A percentile compares a stretch with the other conserved stretches of the same genome.
Conservation (phyloP, 2,888 invertebrate genomes). For the Dendrolimus pini region DNA sequence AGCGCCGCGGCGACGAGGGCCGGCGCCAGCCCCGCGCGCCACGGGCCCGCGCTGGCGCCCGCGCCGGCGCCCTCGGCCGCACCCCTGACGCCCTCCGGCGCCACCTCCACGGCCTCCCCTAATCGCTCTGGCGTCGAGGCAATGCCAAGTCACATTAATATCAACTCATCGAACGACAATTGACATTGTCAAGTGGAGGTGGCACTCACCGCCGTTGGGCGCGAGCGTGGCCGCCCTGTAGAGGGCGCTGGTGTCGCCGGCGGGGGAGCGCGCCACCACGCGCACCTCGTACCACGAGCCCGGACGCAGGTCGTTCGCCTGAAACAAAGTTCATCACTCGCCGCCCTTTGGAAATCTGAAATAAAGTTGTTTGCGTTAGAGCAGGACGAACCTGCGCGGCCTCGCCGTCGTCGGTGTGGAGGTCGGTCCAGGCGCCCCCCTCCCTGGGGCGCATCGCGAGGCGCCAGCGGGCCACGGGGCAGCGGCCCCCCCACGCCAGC, state of each 20-base stretch:
- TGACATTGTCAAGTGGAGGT: too few species aligned
- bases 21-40: constrained; percentile 27
- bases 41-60: constrained; percentile 14
- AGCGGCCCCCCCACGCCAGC: constrained; percentile 84
- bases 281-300: constrained; percentile 78
- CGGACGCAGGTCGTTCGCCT: constrained; percentile 66
- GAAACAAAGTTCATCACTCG: constrained; percentile 10
- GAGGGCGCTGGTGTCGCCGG: constrained; percentile 70
- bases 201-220: constrained; percentile 57
- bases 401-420: constrained; percentile 34
- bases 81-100: constrained; percentile 16
- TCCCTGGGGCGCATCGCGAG: constrained; percentile 65
- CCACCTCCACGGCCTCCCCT: constrained; percentile 40
- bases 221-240: constrained; percentile 75
- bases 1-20: constrained; percentile 31
- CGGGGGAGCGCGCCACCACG: constrained; percentile 69
- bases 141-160: too few species aligned
- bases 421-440: constrained; percentile 24
- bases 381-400: constrained; percentile 30
- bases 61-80: constrained; percentile 10
- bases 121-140: constrained; percentile 29
- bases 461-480: constrained; percentile 80
- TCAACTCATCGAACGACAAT: too few species aligned
- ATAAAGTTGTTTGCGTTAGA: too few species aligned
- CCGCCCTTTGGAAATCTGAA: too few species aligned